Conservation (phyloP, 2,888 invertebrate species). For the Chelonus formosanus region DNA sequence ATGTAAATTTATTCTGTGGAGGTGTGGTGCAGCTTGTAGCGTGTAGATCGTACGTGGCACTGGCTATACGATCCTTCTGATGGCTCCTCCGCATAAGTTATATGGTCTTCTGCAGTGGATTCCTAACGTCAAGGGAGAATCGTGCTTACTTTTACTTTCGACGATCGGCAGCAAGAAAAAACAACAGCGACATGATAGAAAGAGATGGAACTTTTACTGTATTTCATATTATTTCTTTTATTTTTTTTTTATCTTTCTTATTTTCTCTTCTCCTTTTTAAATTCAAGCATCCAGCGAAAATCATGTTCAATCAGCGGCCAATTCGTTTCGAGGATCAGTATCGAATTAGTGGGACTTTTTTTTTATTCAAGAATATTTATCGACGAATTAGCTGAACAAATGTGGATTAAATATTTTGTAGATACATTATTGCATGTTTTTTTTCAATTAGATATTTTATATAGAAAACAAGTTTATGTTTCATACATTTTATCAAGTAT, state of each 20-base stretch:
- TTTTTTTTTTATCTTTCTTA: neutral
- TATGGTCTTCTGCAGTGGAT: constrained; percentile 44
- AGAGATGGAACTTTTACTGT: constrained; percentile 30
- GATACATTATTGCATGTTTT: neutral
- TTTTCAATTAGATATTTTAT: neutral
- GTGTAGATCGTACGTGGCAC: constrained; percentile 46
- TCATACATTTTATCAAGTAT: neutral
- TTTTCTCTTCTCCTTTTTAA: constrained; percentile 15
- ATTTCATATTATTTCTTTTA: neutral
- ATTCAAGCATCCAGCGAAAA: constrained; percentile 36
- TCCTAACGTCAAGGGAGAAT: constrained; percentile 18
- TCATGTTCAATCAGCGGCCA: constrained; percentile 43
- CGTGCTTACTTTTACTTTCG: constrained; percentile 54
- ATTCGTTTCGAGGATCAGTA: constrained; percentile 43
- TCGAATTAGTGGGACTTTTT: constrained; percentile 37
- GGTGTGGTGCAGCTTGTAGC: constrained; percentile 54
- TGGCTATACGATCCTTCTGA: constrained; percentile 34
- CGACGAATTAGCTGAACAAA: constrained; percentile 15
- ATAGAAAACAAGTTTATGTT: too few relatives aligned
- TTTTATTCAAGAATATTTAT: constrained; percentile 28
- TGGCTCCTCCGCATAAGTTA: constrained; percentile 54
- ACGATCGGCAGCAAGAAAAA: constrained; percentile 40
- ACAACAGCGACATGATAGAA: constrained; percentile 21
- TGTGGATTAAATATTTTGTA: neutral
- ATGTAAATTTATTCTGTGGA: constrained; percentile 61